A percentile compares a stretch with the other conserved stretches of the same genome.
Evolutionary conservation across 2,888 invertebrate species (phyloP).

Genomic region (Bruchidius siliquastri): DNA sequence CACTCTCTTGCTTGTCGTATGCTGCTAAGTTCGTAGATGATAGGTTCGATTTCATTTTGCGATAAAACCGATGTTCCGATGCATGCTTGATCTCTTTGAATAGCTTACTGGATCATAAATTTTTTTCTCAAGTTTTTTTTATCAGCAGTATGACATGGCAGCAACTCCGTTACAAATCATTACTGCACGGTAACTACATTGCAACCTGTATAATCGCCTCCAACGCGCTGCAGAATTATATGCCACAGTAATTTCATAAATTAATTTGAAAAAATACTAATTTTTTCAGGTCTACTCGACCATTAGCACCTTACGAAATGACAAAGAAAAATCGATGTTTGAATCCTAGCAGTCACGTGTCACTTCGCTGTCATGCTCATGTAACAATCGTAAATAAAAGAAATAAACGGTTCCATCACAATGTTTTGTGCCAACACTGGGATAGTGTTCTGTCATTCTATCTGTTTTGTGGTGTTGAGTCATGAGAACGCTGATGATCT

Average conservation of each 20-base stretch:
- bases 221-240: not conserved
- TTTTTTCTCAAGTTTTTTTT: not conserved
- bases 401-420: not conserved
- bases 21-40: slow-evolving; percentile 27
- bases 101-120: not conserved
- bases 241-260: not conserved
- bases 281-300: not conserved
- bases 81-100: slow-evolving; percentile 13
- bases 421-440: too few relatives aligned
- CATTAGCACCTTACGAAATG: not conserved
- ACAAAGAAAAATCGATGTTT: not conserved
- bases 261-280: not conserved
- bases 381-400: too few relatives aligned
- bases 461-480: too few relatives aligned
- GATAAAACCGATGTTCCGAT: slow-evolving; percentile 12
- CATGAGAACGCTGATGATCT: too few relatives aligned
- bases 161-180: not conserved
- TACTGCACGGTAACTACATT: not conserved
- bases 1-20: slow-evolving; percentile 21
- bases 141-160: not conserved
- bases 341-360: not conserved
- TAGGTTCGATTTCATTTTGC: slow-evolving; percentile 31
- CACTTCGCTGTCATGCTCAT: not conserved
- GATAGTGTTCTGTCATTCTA: too few relatives aligned
- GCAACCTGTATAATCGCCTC: not conserved